Evolutionary conservation across 1,140 invertebrate species (phyloP).

Genomic region (Samia ricini): DNA sequence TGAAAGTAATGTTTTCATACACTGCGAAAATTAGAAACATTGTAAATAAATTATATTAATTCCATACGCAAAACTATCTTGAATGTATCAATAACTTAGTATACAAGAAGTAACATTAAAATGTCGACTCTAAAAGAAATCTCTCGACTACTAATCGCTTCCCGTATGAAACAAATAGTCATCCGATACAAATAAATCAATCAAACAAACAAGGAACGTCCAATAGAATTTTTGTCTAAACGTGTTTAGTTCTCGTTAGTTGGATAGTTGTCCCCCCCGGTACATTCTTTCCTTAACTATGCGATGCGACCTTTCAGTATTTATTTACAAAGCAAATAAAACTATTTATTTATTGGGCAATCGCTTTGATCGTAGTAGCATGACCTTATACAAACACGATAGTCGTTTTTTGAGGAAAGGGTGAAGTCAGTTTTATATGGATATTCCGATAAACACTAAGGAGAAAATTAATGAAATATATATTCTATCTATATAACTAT

Average conservation of each 20-base stretch:
- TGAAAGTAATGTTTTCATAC: too few species aligned
- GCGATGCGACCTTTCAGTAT: constrained; percentile 49
- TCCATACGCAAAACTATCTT: too few species aligned
- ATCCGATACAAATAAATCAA: constrained; percentile 28
- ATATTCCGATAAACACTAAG: constrained; percentile 17
- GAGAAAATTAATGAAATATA: too few species aligned
- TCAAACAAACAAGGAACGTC: constrained; percentile 18
- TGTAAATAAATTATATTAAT: too few species aligned
- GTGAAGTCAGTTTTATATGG: constrained; percentile 33
- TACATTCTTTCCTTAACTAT: constrained; percentile 60
- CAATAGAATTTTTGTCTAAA: constrained; percentile 37
- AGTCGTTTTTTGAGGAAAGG: constrained; percentile 55
- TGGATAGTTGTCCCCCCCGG: constrained; percentile 38
- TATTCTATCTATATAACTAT: too few species aligned
- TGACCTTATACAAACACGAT: constrained; percentile 60
- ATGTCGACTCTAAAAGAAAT: neutral
- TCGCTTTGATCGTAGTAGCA: constrained; percentile 67
- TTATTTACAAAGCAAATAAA: constrained; percentile 70
- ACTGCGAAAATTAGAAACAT: too few species aligned
- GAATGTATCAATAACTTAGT: neutral
- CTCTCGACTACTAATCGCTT: neutral
- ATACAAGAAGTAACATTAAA: neutral
- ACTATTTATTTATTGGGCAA: constrained; percentile 70
- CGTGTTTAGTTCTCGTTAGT: constrained; percentile 57
- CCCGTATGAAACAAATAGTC: constrained; percentile 6